These are phyloP conservation scores for Sarcophaga subvicina DNA, from an alignment of 2,888 invertebrate species.

Conservation along the genomic window DNA sequence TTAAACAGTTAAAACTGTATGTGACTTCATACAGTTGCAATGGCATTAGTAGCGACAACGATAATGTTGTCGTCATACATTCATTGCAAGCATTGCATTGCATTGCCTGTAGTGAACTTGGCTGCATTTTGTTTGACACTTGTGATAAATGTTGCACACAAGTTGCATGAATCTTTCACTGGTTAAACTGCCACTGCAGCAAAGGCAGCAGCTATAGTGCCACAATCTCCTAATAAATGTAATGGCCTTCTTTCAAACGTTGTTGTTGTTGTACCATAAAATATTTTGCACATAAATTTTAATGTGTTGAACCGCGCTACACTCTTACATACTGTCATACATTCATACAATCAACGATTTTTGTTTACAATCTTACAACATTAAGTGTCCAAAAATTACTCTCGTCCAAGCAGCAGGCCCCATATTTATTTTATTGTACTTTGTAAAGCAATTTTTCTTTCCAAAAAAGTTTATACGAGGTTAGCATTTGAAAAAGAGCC, in stretches of 20 bases:
- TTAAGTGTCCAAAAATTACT: too few species aligned
- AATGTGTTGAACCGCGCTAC: constrained; percentile 34
- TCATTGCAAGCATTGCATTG: constrained; percentile 15
- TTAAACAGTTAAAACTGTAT: constrained; percentile 8
- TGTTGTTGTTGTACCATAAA: constrained; percentile 53
- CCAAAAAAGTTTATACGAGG: too few species aligned
- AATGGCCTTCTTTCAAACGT: constrained; percentile 22
- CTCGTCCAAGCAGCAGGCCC: too few species aligned
- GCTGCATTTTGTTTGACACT: constrained; percentile 62
- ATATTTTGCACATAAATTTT: constrained; percentile 58
- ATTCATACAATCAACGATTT: neutral
- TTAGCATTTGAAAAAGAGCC: too few species aligned
- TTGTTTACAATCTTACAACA: too few species aligned
- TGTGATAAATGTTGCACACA: constrained; percentile 68
- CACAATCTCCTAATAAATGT: constrained; percentile 23
- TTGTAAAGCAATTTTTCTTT: too few species aligned
- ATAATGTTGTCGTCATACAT: constrained; percentile 31
- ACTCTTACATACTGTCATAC: neutral
- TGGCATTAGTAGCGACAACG: neutral
- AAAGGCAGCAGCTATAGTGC: neutral
- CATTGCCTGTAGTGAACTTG: constrained; percentile 52
- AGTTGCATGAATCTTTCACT: constrained; percentile 49
- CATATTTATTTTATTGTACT: too few species aligned
- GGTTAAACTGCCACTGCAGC: neutral
- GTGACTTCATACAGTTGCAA: neutral